Evolutionary conservation across 2,113 vertebrate genomes (phyloP), one percentile per base, ranked within the genome.

Genomic region (Gavia stellata): DNA sequence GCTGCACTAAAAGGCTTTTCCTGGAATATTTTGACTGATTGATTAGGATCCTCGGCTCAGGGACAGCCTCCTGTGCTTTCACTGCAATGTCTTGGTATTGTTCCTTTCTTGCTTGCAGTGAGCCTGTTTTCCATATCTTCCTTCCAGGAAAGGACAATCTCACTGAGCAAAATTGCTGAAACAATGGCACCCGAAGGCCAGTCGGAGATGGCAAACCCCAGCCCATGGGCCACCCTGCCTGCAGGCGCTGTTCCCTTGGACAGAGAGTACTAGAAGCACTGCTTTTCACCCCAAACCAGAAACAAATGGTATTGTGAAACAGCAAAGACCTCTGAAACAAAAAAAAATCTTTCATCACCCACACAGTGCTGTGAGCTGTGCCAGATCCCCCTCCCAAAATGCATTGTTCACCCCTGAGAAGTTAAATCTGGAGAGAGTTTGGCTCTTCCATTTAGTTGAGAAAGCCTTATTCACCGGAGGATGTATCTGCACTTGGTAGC

Each of bases 271-370:
- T 86, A 66, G 45, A 88, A 87, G 29, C 28, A 23, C 20, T 90
- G 28, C 34, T 93, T 77, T 95, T 85, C 61, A 80, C 31, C 34
- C 52, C 84, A 91, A 82, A 87, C 31, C 61, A 95, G 62, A 92
- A 90, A 79, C 31, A 85, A 94, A 85, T 11, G 19, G 14, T 65
- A 38, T 93, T 94, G 78, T 82, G 84, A 96, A 97, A 97, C 34
- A 81, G 52, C 25, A 85, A 45, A 87, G 61, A 82, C n/a, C 52
- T 96, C 78, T 81, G 62, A 82, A 96, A 82, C 33, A 71, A 86
- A 68, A n/a, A 85, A 25, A 42, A 3, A 66, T 82, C 7, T 84
- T 80, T 86, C 66, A 68, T 77, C 66, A 66, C 87, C 78, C 87
- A 91, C 84, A 24, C 52, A 94, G 33, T 25, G 62, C 44, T 79